Percentiles rank a stretch among this genome's conserved stretches.
Evolutionary conservation across 2,888 invertebrate genomes (phyloP).

Genomic region (Oligia strigilis): DNA sequence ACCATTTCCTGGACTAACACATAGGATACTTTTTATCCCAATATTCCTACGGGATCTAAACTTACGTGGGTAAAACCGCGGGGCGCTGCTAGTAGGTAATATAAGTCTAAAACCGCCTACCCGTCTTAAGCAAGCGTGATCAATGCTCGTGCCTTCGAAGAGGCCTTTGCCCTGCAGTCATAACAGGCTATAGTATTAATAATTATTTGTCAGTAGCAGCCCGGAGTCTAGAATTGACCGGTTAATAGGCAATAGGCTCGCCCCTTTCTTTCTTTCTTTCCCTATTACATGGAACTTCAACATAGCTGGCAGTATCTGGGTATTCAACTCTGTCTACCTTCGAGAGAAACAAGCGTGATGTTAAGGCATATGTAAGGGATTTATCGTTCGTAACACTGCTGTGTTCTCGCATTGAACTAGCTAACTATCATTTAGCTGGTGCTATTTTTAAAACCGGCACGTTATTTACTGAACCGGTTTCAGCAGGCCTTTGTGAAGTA

Average conservation of each 20-base stretch:
- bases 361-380: not conserved
- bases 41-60: no score
- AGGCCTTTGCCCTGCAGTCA: not conserved
- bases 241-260: not conserved
- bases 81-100: not conserved
- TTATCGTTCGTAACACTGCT: slow-evolving; percentile 1
- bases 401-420: slow-evolving; percentile 20
- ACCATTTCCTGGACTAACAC: no score
- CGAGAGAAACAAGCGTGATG: not conserved
- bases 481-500: slow-evolving; percentile 21
- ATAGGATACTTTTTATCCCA: no score
- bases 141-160: not conserved
- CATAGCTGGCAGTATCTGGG: not conserved
- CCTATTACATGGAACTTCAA: not conserved
- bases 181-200: not conserved
- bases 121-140: not conserved
- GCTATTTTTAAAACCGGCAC: slow-evolving; percentile 57
- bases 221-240: not conserved
- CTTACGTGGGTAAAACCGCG: no score
- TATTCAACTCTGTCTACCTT: not conserved
- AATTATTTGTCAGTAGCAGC: not conserved
- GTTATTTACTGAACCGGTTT: slow-evolving; percentile 56
- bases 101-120: not conserved
- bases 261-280: no score
- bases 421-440: slow-evolving; percentile 40